phyloP scores from a whole-genome alignment of 2,888 invertebrate species.

The Caenorhabditis panamensis region DNA sequence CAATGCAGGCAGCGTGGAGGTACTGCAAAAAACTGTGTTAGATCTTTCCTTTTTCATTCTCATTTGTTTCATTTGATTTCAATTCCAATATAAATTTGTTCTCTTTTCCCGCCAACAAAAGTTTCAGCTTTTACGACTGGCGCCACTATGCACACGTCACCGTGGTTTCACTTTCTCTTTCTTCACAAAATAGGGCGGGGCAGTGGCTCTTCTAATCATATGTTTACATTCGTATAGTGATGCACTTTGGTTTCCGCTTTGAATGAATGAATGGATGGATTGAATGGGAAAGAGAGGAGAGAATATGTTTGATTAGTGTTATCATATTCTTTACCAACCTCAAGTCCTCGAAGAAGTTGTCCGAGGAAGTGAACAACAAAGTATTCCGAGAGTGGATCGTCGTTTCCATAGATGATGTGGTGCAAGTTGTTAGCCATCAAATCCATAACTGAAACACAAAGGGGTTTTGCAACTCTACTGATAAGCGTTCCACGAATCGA shows the following conservation, averaged over 20 bases:
- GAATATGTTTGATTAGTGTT: slow-evolving; percentile 50
- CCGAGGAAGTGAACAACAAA: slow-evolving; percentile 72
- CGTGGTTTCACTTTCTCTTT: slow-evolving; percentile 11
- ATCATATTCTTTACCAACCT: slow-evolving; percentile 56
- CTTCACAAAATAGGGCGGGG: slow-evolving; percentile 18
- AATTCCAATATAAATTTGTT: background rate
- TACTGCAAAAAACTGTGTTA: slow-evolving; percentile 72
- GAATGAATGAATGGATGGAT: too few relatives aligned
- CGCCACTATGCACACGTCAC: slow-evolving; percentile 23
- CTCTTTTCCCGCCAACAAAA: background rate
- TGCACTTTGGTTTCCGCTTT: slow-evolving; percentile 45
- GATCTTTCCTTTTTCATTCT: too few relatives aligned
- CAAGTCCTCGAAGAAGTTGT: slow-evolving; percentile 75
- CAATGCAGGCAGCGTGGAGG: slow-evolving; percentile 77
- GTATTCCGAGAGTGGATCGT: slow-evolving; percentile 72
- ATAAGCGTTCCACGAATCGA: slow-evolving; percentile 18
- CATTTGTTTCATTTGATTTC: too few relatives aligned
- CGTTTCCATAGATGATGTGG: slow-evolving; percentile 76
- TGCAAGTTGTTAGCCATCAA: slow-evolving; percentile 79
- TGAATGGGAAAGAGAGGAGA: too few relatives aligned
- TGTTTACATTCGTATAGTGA: slow-evolving; percentile 53
- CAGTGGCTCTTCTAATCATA: slow-evolving; percentile 47
- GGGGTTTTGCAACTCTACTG: background rate
- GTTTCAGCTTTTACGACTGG: slow-evolving; percentile 19
- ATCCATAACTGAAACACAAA: slow-evolving; percentile 74